These are phyloP conservation scores for Fregetta grallaria DNA, from an alignment of 2,113 vertebrate genomes.

Conservation along the genomic window DNA sequence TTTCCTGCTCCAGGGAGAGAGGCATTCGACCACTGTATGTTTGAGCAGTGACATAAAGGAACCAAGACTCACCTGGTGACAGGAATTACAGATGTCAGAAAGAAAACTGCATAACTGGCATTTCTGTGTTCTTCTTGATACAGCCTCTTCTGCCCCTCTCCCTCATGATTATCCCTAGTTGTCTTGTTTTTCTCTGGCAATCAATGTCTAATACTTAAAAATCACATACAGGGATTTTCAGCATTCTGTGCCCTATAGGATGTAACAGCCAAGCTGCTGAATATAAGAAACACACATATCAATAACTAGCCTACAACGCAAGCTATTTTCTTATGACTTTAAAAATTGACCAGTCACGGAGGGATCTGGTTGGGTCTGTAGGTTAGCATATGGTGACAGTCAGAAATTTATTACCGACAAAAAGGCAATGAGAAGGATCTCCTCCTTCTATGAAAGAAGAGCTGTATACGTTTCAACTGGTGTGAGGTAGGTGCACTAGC, in stretches of 20 bases:
- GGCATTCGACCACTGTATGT: neutral
- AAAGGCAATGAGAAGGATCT: neutral
- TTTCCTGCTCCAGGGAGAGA: neutral
- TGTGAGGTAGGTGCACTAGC: neutral
- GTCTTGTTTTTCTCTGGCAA: neutral
- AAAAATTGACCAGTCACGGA: neutral
- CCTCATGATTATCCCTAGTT: neutral
- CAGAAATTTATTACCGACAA: neutral
- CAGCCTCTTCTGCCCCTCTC: neutral
- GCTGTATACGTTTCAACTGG: neutral
- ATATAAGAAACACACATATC: neutral
- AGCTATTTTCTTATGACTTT: neutral
- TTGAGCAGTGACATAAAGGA: neutral
- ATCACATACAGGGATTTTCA: neutral
- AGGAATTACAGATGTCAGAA: neutral
- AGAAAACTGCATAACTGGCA: neutral
- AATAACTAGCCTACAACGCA: neutral
- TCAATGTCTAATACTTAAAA: neutral
- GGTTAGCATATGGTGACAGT: neutral
- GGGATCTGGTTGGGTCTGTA: neutral
- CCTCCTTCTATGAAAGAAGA: neutral
- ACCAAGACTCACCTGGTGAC: neutral
- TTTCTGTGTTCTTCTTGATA: neutral
- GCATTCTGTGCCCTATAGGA: neutral
- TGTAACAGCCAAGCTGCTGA: slow-evolving; percentile 3